Evolutionary conservation across 2,113 vertebrate genomes (phyloP), one percentile per base, ranked within the genome.

Genomic region (Onychostruthus taczanowskii): DNA sequence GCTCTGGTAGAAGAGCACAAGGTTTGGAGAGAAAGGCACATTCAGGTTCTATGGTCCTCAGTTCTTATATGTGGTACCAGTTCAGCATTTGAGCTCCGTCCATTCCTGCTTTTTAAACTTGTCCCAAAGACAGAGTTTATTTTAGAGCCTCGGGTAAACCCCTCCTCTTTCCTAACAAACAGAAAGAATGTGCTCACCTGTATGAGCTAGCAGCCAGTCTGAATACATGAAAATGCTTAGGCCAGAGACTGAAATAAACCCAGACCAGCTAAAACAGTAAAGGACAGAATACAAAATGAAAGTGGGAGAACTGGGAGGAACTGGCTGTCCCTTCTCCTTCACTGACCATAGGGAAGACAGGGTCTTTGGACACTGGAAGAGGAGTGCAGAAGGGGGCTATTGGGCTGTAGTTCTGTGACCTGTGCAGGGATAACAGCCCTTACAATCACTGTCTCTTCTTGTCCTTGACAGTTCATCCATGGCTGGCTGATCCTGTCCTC

Each of bases 401-500:
- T 30, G 20, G 47, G 55, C 52, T 75, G 46, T 46, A 80, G 21
- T 23, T 13, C 35, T 49, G 73, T 6, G 5, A 52, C 27, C 53
- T 82, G 74, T 0, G 1, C 3, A 21, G 31, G 37, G 12, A 11
- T n/a, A 27, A 49, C 59, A 91, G 66, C 30, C 26, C 44, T 33
- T 68, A 87, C n/a, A 91, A 3, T 67, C 52, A 83, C 56, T 78
- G 10, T 92, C 46, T 89, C 30, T 80, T 96, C 49, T 95, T 58
- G 92, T 58, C 87, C 24, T 94, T 84, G 43, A 79, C 78, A 99
- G 99, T 99, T 99, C 91, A 99, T 99, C 97, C 99, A 99, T 1
- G 99, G 99, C 62, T 99, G 99, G 99, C 94, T 99, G 97, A 99
- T 99, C 97, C 97, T 99, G 82, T 99, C 99, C 13, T 99, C 99